Evolutionary conservation across 2,888 invertebrate genomes (phyloP), one percentile per base, ranked within the genome.

Genomic region (Eupithecia dodoneata): DNA sequence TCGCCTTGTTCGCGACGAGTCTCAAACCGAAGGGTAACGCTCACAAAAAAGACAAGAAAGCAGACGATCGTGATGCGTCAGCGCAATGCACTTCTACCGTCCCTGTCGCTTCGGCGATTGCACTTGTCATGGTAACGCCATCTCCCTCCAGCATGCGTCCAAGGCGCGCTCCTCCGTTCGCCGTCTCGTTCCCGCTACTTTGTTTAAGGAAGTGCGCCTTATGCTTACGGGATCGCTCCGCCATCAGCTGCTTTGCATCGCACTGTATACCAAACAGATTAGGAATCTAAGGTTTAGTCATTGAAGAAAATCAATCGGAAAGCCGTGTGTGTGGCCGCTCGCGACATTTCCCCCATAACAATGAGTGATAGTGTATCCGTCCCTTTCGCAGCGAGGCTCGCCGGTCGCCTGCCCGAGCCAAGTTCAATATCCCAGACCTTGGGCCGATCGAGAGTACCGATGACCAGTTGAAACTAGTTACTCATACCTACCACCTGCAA

Each of bases 401-500:
- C 84, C 87, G 92, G 91, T 92, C 91, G 90, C 91, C 92, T 91
- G 93, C 91, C 88, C 91, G 91, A 79, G 90, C 85, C 91, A 94
- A 91, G 94, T 94, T 95, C 94, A 94, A 94, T 92, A 94, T 94
- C 93, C 94, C 94, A 94, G 94, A 92, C 94, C 94, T 94, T 94
- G 94, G 91, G 84, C 90, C 93, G 93, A 90, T 88, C 92, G 92
- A 91, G 91, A 90, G 89, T 88, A 89, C 89, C 88, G 80, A 87
- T 87, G 89, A 86, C 87, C 91, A 89, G 89, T 89, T 88, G 81
- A 90, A 94, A 93, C 94, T 93, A 93, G 93, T 94, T 90, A 89
- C 90, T 89, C 85, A 86, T 87, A 87, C 88, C 85, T 89, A 89
- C 90, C 90, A 92, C 91, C 92, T 90, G 92, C 90, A 87, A 88